Conservation (phyloP, 2,888 invertebrate genomes). For the Pherbina coryleti region DNA sequence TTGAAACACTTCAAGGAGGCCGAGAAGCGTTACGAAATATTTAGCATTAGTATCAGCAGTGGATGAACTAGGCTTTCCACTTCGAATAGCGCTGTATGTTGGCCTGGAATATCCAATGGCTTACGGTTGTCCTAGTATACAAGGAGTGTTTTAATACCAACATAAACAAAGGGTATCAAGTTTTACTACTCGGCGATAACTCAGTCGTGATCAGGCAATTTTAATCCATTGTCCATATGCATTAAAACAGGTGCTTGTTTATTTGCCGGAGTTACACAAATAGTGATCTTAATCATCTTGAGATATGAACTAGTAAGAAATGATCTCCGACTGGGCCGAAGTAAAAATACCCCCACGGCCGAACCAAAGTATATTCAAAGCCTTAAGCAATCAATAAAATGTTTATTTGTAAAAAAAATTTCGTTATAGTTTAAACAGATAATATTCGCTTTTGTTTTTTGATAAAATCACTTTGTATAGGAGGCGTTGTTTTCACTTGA, state of each 20-base stretch:
- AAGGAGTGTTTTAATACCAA: conserved; percentile 38
- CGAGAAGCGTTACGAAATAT: not conserved
- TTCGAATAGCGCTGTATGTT: not conserved
- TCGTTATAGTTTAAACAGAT: too few species aligned
- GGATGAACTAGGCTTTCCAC: not conserved
- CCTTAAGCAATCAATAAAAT: too few species aligned
- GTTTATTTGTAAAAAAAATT: too few species aligned
- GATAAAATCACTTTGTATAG: too few species aligned
- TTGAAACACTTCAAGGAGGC: not conserved
- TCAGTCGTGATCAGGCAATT: conserved; percentile 43
- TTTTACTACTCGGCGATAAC: conserved; percentile 42
- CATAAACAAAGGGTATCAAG: conserved; percentile 46
- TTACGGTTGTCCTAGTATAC: not conserved
- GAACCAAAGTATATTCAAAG: too few species aligned
- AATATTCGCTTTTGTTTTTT: too few species aligned
- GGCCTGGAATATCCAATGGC: not conserved
- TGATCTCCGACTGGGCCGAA: too few species aligned
- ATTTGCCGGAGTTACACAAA: conserved; percentile 63
- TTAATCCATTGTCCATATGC: conserved; percentile 47
- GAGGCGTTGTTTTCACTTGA: too few species aligned
- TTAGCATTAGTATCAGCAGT: not conserved
- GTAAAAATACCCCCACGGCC: too few species aligned
- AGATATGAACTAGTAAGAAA: too few species aligned
- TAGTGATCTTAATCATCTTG: not conserved
- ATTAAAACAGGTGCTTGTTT: conserved; percentile 56